Evolutionary conservation across 2,888 invertebrate species (phyloP).

Genomic region (Cyclophora albipunctata): DNA sequence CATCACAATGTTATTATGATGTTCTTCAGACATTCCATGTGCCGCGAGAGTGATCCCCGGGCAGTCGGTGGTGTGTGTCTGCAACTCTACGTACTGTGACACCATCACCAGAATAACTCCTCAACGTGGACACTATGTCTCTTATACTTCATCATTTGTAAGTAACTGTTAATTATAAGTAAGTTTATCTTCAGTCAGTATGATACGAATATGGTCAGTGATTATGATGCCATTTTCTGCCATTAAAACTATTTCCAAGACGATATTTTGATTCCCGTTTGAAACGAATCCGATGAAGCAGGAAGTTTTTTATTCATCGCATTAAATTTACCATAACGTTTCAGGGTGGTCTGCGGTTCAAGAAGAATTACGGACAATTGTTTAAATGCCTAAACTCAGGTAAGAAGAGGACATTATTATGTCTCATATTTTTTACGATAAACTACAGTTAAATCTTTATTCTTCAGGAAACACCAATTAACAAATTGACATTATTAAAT

Average conservation of each 20-base stretch:
- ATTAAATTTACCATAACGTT: not conserved
- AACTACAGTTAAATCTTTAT: no score
- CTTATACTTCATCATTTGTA: constrained; percentile 51
- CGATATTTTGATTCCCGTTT: no score
- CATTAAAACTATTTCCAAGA: no score
- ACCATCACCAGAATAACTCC: constrained; percentile 42
- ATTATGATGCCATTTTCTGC: no score
- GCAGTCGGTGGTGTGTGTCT: constrained; percentile 53
- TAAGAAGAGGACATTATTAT: no score
- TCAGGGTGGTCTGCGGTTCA: constrained; percentile 45
- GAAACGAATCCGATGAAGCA: no score
- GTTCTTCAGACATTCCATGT: constrained; percentile 30
- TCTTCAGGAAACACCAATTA: no score
- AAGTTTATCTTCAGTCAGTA: not conserved
- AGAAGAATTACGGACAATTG: constrained; percentile 19
- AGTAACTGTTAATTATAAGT: not conserved
- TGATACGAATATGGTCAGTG: not conserved
- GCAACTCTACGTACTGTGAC: constrained; percentile 60
- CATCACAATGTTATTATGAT: no score
- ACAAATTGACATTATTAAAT: no score
- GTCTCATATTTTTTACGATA: no score
- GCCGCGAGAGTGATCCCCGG: constrained; percentile 19
- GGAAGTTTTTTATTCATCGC: no score
- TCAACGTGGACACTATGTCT: constrained; percentile 42
- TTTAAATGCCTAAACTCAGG: not conserved